These are phyloP conservation scores for Lithobates sylvaticus DNA, from an alignment of 2,797 vertebrate genomes.

Conservation along the genomic window DNA sequence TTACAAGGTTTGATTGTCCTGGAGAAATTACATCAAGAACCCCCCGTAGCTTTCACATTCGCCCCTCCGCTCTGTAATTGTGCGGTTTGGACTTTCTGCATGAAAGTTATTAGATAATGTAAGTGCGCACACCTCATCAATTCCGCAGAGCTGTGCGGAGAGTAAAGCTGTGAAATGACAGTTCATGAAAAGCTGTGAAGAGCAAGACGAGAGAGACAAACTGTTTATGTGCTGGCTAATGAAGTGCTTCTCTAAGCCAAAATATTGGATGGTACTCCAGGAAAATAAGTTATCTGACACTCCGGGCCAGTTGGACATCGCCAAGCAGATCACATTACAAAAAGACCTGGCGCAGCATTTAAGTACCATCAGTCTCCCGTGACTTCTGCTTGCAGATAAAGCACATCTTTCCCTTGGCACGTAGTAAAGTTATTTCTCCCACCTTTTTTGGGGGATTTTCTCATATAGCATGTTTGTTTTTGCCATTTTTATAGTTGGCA, in stretches of 20 bases:
- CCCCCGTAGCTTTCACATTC: constrained; percentile 58
- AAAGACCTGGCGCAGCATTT: background rate
- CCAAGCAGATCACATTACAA: background rate
- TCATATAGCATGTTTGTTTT: no score
- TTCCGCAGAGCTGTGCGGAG: constrained; percentile 25
- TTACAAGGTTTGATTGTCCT: constrained; percentile 76
- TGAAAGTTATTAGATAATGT: constrained; percentile 65
- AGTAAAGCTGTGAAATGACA: constrained; percentile 47
- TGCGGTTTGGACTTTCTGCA: constrained; percentile 60
- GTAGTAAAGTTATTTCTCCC: no score
- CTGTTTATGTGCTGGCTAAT: constrained; percentile 31
- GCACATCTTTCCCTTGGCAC: no score
- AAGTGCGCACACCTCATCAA: constrained; percentile 64
- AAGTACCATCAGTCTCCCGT: no score
- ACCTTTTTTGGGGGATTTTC: no score
- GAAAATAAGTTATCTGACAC: background rate
- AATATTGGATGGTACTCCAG: constrained; percentile 17
- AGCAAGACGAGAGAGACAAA: constrained; percentile 41
- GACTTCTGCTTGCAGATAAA: background rate
- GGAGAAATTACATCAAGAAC: constrained; percentile 65
- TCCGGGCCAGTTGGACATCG: background rate
- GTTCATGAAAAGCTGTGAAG: constrained; percentile 42
- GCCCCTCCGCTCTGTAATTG: background rate
- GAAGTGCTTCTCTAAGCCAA: constrained; percentile 36
- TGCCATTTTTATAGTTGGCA: no score